Evolutionary conservation across 2,888 invertebrate genomes (phyloP), one percentile per base, ranked within the genome.

Genomic region (Hoplodrina blanda): DNA sequence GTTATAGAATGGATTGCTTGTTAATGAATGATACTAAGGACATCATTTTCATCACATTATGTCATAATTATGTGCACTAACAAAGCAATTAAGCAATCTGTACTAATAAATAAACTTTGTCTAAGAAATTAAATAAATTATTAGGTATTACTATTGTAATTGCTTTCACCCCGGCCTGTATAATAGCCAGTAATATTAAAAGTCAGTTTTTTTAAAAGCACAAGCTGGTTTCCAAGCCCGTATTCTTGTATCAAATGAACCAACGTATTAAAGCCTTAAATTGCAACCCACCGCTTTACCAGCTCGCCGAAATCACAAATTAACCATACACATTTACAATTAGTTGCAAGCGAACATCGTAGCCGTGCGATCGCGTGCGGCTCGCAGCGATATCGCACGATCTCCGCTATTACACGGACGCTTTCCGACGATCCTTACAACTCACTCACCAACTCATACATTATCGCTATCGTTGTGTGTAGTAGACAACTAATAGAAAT

Each of bases 391-490:
- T 87, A 89, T 89, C 90, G 73, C 63, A 53, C 85, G 64, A 88
- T 88, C 89, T 75, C 62, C 80, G 76, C 86, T 81, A 86, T 87
- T 87, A 85, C 87, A 76, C 80, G 69, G 61, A 72, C 81, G 83
- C 85, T 80, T 85, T 84, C 84, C 85, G 83, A 78, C 74, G 71
- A 70, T 73, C 69, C 81, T 73, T 78, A 86, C 88, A 80, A 82
- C 88, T 88, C 89, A 88, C 89, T 90, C 89, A 82, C 80, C 84
- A 82, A 69, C 84, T 69, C 74, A 77, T 80, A 80, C 63, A 80
- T 82, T 69, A 69, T 65, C 57, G 62, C 66, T 82, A 83, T 83
- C 73, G 57, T 50, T 69, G 63, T 80, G 59, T 64, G 53, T 50
- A 57, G 37, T 44, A 60, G 13, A 60, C 53, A 71, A 76, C 50